Percentiles rank a stretch among this genome's conserved stretches.
Evolutionary conservation across 1,140 invertebrate species (phyloP).

Genomic region (Caligus rogercresseyi): DNA sequence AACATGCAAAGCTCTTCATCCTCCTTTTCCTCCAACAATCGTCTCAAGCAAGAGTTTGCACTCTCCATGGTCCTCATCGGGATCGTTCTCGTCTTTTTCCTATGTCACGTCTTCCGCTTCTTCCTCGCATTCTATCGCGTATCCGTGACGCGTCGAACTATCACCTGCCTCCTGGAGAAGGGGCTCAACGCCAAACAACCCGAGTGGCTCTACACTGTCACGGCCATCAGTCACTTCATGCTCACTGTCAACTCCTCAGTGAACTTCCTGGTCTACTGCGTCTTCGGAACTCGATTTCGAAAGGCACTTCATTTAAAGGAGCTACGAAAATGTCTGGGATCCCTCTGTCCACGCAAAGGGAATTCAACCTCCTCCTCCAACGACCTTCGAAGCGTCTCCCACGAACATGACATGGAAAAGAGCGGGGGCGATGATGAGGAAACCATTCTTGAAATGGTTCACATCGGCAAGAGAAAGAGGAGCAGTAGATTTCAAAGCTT

Average conservation of each 20-base stretch:
- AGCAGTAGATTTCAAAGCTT: background rate
- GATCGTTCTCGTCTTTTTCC: conserved; percentile 10
- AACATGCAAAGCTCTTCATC: background rate
- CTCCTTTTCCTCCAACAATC: background rate
- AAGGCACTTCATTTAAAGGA: conserved; percentile 1
- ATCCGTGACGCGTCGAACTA: background rate
- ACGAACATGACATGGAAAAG: background rate
- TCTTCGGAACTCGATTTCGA: conserved; percentile 1
- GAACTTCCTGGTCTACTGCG: conserved; percentile 13
- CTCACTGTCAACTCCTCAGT: conserved; percentile 3
- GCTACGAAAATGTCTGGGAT: background rate
- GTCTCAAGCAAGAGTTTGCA: background rate
- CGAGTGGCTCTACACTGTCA: conserved; percentile 4
- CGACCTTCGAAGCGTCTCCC: too few relatives aligned
- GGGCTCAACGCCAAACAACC: background rate
- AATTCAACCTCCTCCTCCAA: too few relatives aligned
- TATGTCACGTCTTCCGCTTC: conserved; percentile 7
- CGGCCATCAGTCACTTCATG: conserved; percentile 12
- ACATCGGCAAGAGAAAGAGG: background rate
- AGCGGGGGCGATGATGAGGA: background rate
- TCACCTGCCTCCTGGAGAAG: background rate
- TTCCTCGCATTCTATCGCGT: conserved; percentile 15
- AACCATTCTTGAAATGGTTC: background rate
- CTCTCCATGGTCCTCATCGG: conserved; percentile 8
- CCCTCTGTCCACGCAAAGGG: too few relatives aligned